Base-by-base conservation (phyloP, 2,797 vertebrate species). In the Paedocypris micromegethes region DNA sequence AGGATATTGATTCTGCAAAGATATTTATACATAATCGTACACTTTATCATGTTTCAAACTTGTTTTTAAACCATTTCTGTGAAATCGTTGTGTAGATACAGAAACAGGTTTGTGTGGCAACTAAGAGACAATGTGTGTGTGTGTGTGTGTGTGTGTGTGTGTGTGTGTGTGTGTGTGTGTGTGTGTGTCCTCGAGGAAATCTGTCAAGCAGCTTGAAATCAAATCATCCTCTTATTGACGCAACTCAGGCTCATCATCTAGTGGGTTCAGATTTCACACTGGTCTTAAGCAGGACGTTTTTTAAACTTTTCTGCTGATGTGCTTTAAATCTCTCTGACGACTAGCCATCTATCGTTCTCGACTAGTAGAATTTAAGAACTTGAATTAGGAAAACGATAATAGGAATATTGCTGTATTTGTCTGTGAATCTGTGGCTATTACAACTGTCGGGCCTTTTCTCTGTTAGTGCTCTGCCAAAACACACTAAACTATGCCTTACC, bases 401-500 rank as follows among this genome's bases (percentile, higher is more conserved):
- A 38, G 5, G 23, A 23, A 23, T 23, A 23, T 23, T 23, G 23
- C 23, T 23, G 23, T 23, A 48, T 9, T 23, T 50, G 2, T 61
- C 50, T 42, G 37, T 38, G 39, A 7, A 46, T 61, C 9, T 60
- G 58, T 9, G 3, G 4, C 52, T 6, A n/a, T 50, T 23, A 23
- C 41, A 44, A 41, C 39, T 43, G 23, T 51, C 42, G 59, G 23
- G 5, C 41, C 42, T 8, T 57, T 23, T 58, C n/a, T 2, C 9
- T 5, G 3, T 52, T 59, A 3, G 52, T n/a, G 23, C 6, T 56
- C 47, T 66, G 55, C 73, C 75, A 76, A 61, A 72, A 77, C 48
- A 45, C 58, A 83, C 77, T 80, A 81, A 84, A 82, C 75, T 86
- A 80, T 82, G 85, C 88, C 86, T 89, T 88, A 86, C 23, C 9